Conservation (phyloP, 2,797 vertebrate genomes). For the Intellagama lesueurii region DNA sequence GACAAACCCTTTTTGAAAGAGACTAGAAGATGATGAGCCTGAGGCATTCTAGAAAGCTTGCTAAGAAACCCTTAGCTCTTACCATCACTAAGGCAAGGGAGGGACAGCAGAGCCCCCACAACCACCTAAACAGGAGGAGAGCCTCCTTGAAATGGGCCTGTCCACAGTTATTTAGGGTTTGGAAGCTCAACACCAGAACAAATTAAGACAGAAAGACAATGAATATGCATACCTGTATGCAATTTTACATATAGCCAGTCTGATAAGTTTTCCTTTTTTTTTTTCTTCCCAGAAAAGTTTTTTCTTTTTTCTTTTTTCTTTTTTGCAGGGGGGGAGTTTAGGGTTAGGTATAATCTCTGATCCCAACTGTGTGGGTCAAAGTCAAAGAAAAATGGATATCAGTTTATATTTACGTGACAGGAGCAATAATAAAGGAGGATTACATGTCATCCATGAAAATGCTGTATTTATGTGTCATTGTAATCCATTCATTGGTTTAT, state of each 20-base stretch:
- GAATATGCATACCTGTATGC: not conserved
- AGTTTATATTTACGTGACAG: constrained; percentile 72
- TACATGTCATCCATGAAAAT: constrained; percentile 80
- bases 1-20: too few relatives aligned
- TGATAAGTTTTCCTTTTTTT: not conserved
- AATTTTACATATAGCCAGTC: not conserved
- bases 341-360: constrained; percentile 40
- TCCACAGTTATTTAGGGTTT: not conserved
- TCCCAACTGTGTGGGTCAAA: constrained; percentile 54
- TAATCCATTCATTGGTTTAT: constrained; percentile 85
- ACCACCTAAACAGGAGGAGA: not conserved
- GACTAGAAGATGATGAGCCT: too few relatives aligned
- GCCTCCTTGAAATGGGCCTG: not conserved
- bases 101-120: not conserved
- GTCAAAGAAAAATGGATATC: constrained; percentile 67
- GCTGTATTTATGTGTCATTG: constrained; percentile 80
- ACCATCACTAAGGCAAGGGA: not conserved
- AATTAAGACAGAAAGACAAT: not conserved
- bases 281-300: not conserved
- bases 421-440: constrained; percentile 76
- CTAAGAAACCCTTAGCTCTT: not conserved
- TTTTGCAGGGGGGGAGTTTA: not conserved
- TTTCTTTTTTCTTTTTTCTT: not conserved
- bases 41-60: too few relatives aligned
- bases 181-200: not conserved